Base-by-base conservation (phyloP, 2,888 invertebrate species). In the Habrosyne pyritoides region DNA sequence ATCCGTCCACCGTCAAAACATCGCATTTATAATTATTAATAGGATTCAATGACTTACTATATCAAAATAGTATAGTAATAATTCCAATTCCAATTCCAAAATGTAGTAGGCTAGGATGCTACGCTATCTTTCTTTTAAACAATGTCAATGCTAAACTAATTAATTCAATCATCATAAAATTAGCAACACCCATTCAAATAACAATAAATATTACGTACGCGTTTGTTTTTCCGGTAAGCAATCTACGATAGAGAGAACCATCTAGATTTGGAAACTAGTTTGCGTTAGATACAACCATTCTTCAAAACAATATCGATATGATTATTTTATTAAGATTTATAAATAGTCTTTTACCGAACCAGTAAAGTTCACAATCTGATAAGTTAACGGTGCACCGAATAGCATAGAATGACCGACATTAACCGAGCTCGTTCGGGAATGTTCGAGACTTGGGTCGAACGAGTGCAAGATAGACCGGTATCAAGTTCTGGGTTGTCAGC, bases 401-500 rank as follows among this genome's bases (percentile, higher is more conserved):
- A 12, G 12, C n/a, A 14, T 22, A 24, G 22, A 49, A 49, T 49
- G 49, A 24, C 49, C 28, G 49, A 49, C 7, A 18, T 10, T 10
- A 14, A 14, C 8, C 49, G 49, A 49, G 57, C 18, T 18, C 22
- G 28, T 54, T 57, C 57, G 36, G 42, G 55, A 26, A 12, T 26
- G 49, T 49, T 49, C 49, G 49, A 49, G 26, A 49, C 24, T 22
- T 14, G 2, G 48, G n/a, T 8, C n/a, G 52, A 57, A 48, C 28
- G 47, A 30, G 46, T 46, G 56, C 33, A 22, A 22, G 56, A 18
- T 21, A 47, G n/a, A 49, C 28, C n/a, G 47, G 51, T 48, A 42
- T 30, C 28, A 28, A 21, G 42, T 52, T 53, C 8, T n/a, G 12
- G 22, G 26, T 36, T 47, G 48, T 64, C 67, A 42, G 18, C 2